phyloP scores from a whole-genome alignment of 1,140 invertebrate genomes.

The Drosophila melanogaster region Release_6_plus_ISO1_MT NT_033779.5:6048001-6048500 shows the following conservation, averaged over 20 bases:
- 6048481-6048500: conserved; percentile 13
- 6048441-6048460: neutral
- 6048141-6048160: conserved; percentile 53
- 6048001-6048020: neutral
- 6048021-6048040: no score
- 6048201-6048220: conserved; percentile 38
- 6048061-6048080: no score
- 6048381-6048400: neutral
- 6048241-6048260: conserved; percentile 7
- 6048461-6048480: conserved; percentile 1
- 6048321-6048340: conserved; percentile 53
- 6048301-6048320: conserved; percentile 45
- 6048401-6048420: neutral
- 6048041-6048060: no score
- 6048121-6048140: conserved; percentile 57
- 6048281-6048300: conserved; percentile 12
- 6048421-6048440: neutral
- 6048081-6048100: neutral
- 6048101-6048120: conserved; percentile 18
- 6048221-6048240: conserved; percentile 38
- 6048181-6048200: conserved; percentile 53
- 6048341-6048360: conserved; percentile 59
- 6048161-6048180: conserved; percentile 47
- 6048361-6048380: conserved; percentile 51
- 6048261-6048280: neutral